These are phyloP conservation scores for Chiridota heheva DNA, from an alignment of 35 echinoderm and acorn worm species.

Conservation along the genomic window DNA sequence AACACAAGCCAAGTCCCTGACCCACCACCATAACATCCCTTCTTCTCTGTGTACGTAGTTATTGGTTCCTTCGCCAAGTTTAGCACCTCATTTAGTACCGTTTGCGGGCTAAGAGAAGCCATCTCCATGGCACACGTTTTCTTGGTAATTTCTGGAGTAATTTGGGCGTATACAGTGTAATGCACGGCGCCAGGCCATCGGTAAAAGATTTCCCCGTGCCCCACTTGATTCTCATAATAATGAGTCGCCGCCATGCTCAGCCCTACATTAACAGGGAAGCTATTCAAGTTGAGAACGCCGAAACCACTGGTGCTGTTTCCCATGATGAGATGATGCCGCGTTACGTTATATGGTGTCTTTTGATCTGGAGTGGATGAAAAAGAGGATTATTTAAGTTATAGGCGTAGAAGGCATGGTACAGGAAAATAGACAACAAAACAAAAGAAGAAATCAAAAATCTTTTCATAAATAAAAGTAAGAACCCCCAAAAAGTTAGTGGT, in stretches of 20 bases:
- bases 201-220: slow-evolving; percentile 27
- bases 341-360: too few relatives aligned
- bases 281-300: slow-evolving; percentile 29
- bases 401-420: too few relatives aligned
- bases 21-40: slow-evolving; percentile 7
- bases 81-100: not conserved
- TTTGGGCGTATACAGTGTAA: slow-evolving; percentile 26
- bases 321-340: too few relatives aligned
- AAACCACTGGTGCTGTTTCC: too few relatives aligned
- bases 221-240: slow-evolving; percentile 19
- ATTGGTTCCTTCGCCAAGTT: not conserved
- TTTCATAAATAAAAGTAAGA: too few relatives aligned
- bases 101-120: not conserved
- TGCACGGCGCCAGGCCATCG: slow-evolving; percentile 29
- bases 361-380: too few relatives aligned
- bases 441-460: too few relatives aligned
- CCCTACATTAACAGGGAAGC: slow-evolving; percentile 1
- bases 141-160: not conserved
- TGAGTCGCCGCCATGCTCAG: slow-evolving; percentile 26
- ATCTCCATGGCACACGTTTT: not conserved
- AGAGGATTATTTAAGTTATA: too few relatives aligned
- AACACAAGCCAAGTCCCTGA: slow-evolving; percentile 19
- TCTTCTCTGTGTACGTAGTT: slow-evolving; percentile 2
- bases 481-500: too few relatives aligned
- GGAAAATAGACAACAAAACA: too few relatives aligned